These are phyloP conservation scores for Synergus itoensis DNA, from an alignment of 2,888 invertebrate species.

Conservation along the genomic window DNA sequence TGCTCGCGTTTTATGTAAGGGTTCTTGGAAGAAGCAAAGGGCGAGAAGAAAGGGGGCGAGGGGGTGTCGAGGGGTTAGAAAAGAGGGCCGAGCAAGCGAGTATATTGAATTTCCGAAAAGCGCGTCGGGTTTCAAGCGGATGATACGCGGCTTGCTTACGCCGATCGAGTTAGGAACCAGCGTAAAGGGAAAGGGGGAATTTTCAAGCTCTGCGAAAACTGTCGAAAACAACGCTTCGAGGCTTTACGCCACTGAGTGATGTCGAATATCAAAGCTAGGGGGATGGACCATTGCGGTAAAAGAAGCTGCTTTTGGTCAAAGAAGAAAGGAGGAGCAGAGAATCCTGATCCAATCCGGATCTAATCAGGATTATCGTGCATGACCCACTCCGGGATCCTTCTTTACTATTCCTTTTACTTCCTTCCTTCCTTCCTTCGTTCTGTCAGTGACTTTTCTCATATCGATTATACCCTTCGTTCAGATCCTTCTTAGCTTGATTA, in stretches of 20 bases:
- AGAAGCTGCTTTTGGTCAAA: slow-evolving; percentile 49
- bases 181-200: slow-evolving; percentile 41
- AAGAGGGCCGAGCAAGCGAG: slow-evolving; percentile 49
- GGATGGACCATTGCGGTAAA: slow-evolving; percentile 45
- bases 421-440: slow-evolving; percentile 1
- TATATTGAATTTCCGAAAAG: slow-evolving; percentile 74
- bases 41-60: slow-evolving; percentile 54
- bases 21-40: slow-evolving; percentile 47
- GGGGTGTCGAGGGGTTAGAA: slow-evolving; percentile 40
- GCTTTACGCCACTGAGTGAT: slow-evolving; percentile 34
- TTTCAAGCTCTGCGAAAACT: slow-evolving; percentile 50
- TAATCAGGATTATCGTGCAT: slow-evolving; percentile 65
- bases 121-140: slow-evolving; percentile 70
- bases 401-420: background rate
- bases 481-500: slow-evolving; percentile 1
- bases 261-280: slow-evolving; percentile 22
- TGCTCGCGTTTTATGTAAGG: slow-evolving; percentile 42
- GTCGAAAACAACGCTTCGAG: slow-evolving; percentile 53
- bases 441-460: slow-evolving; percentile 15
- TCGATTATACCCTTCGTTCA: background rate
- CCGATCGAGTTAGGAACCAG: slow-evolving; percentile 65
- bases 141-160: slow-evolving; percentile 68
- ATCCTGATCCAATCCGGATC: slow-evolving; percentile 62
- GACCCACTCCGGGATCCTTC: slow-evolving; percentile 57
- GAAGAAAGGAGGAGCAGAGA: slow-evolving; percentile 49